Conservation (phyloP, 2,888 invertebrate genomes). For the Andricus quercusramuli region DNA sequence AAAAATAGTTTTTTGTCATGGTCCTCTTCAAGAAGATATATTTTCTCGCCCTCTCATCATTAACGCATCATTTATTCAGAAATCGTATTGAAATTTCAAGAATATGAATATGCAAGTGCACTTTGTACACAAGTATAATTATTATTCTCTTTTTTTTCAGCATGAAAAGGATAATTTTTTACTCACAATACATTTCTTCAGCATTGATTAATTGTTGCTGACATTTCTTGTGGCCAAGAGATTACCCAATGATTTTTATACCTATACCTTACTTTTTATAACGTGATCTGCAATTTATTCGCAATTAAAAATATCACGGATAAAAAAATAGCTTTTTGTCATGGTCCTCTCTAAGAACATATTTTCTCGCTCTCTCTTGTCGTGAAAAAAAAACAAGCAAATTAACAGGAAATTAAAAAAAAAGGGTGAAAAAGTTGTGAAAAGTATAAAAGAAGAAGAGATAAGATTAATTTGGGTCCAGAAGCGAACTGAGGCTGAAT, state of each 20-base stretch:
- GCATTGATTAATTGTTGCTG: neutral
- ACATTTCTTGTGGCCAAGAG: neutral
- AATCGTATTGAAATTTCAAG: constrained; percentile 8
- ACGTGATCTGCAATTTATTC: neutral
- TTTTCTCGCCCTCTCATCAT: no score
- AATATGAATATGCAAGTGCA: constrained; percentile 22
- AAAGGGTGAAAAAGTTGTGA: neutral
- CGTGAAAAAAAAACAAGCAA: neutral
- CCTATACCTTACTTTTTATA: neutral
- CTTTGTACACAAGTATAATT: neutral
- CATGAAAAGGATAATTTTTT: neutral
- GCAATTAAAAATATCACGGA: neutral
- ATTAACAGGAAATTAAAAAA: neutral
- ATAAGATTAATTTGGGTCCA: constrained; percentile 30
- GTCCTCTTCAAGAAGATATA: no score
- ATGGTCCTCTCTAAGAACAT: no score
- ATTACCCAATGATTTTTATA: neutral
- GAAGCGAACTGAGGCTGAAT: constrained; percentile 42
- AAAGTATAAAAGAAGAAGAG: constrained; percentile 12
- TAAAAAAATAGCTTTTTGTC: neutral
- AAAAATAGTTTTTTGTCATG: neutral
- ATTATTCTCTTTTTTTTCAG: neutral
- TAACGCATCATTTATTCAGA: constrained; percentile 5
- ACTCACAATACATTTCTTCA: neutral
- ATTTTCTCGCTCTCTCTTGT: no score